Evolutionary conservation across 2,113 vertebrate genomes (phyloP).

Genomic region (Formicarius rufipectus): DNA sequence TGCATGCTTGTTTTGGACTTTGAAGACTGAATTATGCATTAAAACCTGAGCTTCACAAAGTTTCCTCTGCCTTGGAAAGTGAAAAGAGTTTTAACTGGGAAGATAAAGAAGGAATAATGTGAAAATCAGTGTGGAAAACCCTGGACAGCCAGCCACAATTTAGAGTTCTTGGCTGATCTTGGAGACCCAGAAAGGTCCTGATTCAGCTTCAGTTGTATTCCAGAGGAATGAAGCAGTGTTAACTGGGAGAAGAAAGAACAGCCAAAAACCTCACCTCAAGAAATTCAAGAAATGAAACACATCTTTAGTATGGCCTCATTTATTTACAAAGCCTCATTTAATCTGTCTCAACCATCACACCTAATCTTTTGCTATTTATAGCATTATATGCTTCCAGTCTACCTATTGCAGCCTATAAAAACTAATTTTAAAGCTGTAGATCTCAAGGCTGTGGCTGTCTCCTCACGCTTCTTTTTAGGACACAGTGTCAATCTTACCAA

Average conservation of each 20-base stretch:
- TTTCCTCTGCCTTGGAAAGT: not conserved
- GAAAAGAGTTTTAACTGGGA: not conserved
- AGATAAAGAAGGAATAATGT: not conserved
- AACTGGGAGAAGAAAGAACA: not conserved
- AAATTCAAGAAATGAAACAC: not conserved
- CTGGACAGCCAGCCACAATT: not conserved
- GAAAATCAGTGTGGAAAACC: not conserved
- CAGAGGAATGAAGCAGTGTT: not conserved
- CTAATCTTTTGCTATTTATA: not conserved
- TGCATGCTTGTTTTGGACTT: slow-evolving; percentile 9
- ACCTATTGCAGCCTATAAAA: not conserved
- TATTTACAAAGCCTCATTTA: not conserved
- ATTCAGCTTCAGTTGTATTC: not conserved
- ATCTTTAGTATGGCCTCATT: not conserved
- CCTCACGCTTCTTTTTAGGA: not conserved
- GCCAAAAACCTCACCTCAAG: not conserved
- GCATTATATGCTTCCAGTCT: not conserved
- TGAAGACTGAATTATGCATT: not conserved
- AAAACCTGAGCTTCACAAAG: not conserved
- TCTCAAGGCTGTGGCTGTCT: not conserved
- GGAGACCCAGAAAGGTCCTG: not conserved
- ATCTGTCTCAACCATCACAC: not conserved
- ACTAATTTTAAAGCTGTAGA: not conserved
- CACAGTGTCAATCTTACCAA: not conserved
- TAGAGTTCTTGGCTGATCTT: not conserved